These are phyloP conservation scores for Hypomecis punctinalis DNA, from an alignment of 2,888 invertebrate genomes.

Conservation along the genomic window DNA sequence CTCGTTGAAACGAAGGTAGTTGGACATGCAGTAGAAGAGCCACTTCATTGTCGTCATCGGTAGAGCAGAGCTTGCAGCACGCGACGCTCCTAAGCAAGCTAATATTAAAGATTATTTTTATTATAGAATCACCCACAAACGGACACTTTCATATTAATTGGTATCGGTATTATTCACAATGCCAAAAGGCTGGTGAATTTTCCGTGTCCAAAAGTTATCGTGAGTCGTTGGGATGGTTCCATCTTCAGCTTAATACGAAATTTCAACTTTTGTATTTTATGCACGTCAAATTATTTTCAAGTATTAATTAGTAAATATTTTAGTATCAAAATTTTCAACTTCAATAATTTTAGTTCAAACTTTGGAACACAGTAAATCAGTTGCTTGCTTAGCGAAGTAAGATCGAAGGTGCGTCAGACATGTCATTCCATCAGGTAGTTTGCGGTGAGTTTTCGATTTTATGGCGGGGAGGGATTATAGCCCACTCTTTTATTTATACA, in stretches of 20 bases:
- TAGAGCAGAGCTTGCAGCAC: constrained; percentile 70
- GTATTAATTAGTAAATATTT: no score
- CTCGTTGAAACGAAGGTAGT: constrained; percentile 43
- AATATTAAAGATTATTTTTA: constrained; percentile 28
- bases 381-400: constrained; percentile 75
- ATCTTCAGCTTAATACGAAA: constrained; percentile 10
- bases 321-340: no score
- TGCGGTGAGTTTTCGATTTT: constrained; percentile 84
- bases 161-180: not conserved
- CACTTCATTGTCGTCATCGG: constrained; percentile 46
- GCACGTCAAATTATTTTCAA: not conserved
- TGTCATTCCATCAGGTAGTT: constrained; percentile 81
- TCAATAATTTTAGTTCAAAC: not conserved
- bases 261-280: not conserved
- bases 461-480: constrained; percentile 85
- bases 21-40: constrained; percentile 53
- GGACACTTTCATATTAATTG: not conserved
- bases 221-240: constrained; percentile 10
- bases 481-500: constrained; percentile 75
- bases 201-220: not conserved
- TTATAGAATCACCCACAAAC: constrained; percentile 29
- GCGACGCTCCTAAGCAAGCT: constrained; percentile 75
- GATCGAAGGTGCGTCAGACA: constrained; percentile 70
- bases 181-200: not conserved
- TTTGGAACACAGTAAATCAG: constrained; percentile 26